phyloP scores from a whole-genome alignment of 2,113 vertebrate species.

The Ictalurus furcatus region DNA sequence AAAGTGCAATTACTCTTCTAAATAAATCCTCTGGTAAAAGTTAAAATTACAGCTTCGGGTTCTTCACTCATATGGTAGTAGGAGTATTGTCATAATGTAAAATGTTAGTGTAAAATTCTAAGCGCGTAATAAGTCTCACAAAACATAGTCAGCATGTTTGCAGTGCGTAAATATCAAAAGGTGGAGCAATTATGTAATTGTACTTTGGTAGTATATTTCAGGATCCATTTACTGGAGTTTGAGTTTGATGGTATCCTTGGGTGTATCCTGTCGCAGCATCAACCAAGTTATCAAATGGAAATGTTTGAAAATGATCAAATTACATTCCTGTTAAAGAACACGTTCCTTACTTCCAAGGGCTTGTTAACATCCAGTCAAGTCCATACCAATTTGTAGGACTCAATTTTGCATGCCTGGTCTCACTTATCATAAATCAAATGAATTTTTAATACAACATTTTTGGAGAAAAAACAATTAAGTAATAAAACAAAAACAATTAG shows the following conservation, averaged over 20 bases:
- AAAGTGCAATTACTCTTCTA: background rate
- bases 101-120: background rate
- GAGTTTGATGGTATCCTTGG: background rate
- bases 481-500: no score
- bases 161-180: background rate
- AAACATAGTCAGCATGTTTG: background rate
- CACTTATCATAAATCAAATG: background rate
- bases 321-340: background rate
- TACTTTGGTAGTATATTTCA: background rate
- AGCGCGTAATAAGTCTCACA: background rate
- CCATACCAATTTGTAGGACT: background rate
- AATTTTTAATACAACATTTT: no score
- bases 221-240: background rate
- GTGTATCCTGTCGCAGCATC: background rate
- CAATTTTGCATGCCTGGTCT: background rate
- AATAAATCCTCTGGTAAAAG: background rate
- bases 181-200: background rate
- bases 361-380: background rate
- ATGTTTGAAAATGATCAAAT: background rate
- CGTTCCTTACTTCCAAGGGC: background rate
- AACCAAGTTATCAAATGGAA: background rate
- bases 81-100: background rate
- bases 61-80: background rate
- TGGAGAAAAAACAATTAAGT: no score
- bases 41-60: background rate